These are phyloP conservation scores for Montipora capricornis DNA, from an alignment of 64 coral and sea anemone species.

Conservation along the genomic window DNA sequence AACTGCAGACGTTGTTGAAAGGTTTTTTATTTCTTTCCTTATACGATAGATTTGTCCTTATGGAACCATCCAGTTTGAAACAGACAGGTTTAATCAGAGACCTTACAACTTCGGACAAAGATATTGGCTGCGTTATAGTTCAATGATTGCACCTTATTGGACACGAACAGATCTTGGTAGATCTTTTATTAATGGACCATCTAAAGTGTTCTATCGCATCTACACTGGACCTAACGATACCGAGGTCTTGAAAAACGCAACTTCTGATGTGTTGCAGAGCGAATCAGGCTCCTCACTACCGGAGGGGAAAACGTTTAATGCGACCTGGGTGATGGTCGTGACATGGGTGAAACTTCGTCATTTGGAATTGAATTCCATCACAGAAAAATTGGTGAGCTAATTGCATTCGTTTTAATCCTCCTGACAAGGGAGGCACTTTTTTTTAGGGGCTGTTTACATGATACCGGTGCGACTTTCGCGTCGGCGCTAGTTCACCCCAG, in stretches of 20 bases:
- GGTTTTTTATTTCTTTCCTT: not conserved
- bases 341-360: conserved; percentile 61
- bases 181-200: not conserved
- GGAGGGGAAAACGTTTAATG: conserved; percentile 16
- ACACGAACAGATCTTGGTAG: conserved; percentile 1
- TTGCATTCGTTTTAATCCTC: not conserved
- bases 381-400: not conserved
- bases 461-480: too few species aligned
- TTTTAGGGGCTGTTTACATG: too few species aligned
- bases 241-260: conserved; percentile 2
- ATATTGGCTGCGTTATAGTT: conserved; percentile 5
- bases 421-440: too few species aligned
- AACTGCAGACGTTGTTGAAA: not conserved
- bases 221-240: not conserved
- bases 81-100: conserved; percentile 2
- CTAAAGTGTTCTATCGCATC: conserved; percentile 48
- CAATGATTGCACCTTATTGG: conserved; percentile 65
- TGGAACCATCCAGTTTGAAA: conserved; percentile 60
- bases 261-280: conserved; percentile 7
- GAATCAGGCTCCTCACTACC: not conserved
- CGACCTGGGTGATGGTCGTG: conserved; percentile 40
- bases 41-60: conserved; percentile 29
- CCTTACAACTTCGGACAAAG: conserved; percentile 69
- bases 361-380: not conserved
- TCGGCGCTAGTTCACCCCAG: too few species aligned